Base-by-base conservation (phyloP, 2,797 vertebrate genomes). In the Ctenopoma kingsleyae region DNA sequence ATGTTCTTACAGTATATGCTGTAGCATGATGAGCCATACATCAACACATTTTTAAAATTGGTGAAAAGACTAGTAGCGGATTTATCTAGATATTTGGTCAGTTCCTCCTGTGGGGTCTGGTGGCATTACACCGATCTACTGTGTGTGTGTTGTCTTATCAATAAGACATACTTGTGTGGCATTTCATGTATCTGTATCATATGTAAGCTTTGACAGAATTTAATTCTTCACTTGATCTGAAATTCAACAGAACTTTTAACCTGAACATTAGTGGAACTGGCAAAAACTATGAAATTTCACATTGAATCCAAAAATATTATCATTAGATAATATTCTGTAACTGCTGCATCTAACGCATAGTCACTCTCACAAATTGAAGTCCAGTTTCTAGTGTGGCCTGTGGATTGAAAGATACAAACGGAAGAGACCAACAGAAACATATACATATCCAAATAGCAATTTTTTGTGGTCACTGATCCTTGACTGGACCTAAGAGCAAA, bases 371-470 rank as follows among this genome's bases (percentile, higher is more conserved):
- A 8, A 19, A 4, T 15, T 22, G n/a, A 50, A 4, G 36, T 67
- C 23, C 17, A 44, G 10, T 23, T 44, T 50, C 11, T 44, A 44
- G 8, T 30, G 8, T 7, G 40, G 19, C 12, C 23, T 56, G 32
- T 27, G 19, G 6, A 55, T 35, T 56, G 25, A 44, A 53, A 3
- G 48, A 27, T 43, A 44, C 25, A 56, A 60, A 41, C 25, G 15
- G 12, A 55, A 40, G 8, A 50, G 2, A 46, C 25, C 1, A 5
- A 27, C 25, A 19, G 7, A 60, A 22, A 49, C 6, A 60, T 49
- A 30, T 44, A 16, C 47, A 57, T 58, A 66, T 53, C 30, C 8
- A 52, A 64, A 63, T 48, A 49, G 55, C 5, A 52, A 25, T 17
- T 47, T 60, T 30, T 4, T 54, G n/a, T 38, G 71, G 13, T 38